Percentiles rank a stretch among this genome's conserved stretches.
Evolutionary conservation across 2,113 vertebrate species (phyloP).

Genomic region (Dicentrarchus labrax): DNA sequence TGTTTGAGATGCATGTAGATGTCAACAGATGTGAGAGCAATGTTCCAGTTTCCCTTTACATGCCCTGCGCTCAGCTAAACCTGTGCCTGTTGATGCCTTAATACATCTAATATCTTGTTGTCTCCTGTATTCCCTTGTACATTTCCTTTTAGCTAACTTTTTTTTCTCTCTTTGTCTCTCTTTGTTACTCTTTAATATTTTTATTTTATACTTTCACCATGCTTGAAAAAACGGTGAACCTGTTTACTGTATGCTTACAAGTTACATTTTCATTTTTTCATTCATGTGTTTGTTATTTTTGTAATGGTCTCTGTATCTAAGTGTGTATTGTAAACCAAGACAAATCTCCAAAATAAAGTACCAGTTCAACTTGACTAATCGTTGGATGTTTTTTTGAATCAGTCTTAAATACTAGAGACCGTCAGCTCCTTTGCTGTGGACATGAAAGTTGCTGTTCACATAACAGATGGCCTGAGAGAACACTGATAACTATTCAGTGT

Average conservation of each 20-base stretch:
- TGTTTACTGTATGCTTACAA: conserved; percentile 63
- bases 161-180: not conserved
- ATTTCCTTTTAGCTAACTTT: not conserved
- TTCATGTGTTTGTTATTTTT: conserved; percentile 41
- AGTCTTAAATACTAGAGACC: not conserved
- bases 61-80: conserved; percentile 31
- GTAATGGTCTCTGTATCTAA: conserved; percentile 44
- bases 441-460: conserved; percentile 41
- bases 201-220: conserved; percentile 38
- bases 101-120: conserved; percentile 37
- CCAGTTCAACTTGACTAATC: conserved; percentile 22
- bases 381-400: conserved; percentile 6
- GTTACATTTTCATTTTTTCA: conserved; percentile 27
- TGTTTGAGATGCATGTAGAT: conserved; percentile 28
- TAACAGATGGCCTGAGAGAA: conserved; percentile 67
- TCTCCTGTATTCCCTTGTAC: conserved; percentile 4
- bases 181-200: conserved; percentile 32
- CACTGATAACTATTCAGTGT: conserved; percentile 70
- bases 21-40: conserved; percentile 10
- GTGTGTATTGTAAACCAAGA: conserved; percentile 38
- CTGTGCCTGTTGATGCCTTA: conserved; percentile 64
- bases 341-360: conserved; percentile 55
- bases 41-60: conserved; percentile 49
- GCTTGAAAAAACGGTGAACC: conserved; percentile 30
- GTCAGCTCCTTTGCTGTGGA: conserved; percentile 11